Percentiles rank a stretch among this genome's conserved stretches.
Conservation (phyloP, 2,888 invertebrate genomes). For the Pseudanteris insignis region DNA sequence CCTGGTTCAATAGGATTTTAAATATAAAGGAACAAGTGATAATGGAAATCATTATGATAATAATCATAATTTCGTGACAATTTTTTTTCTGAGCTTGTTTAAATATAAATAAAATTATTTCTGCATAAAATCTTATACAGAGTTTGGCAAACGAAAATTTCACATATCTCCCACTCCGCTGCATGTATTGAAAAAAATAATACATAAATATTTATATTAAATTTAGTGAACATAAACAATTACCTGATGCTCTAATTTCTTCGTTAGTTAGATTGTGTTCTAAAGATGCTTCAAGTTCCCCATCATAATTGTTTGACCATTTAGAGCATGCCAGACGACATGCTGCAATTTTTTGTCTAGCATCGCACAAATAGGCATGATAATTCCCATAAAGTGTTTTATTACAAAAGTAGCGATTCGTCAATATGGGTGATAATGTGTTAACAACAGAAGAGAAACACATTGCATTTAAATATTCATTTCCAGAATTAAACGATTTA, state of each 20-base stretch:
- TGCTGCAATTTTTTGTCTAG: conserved; percentile 78
- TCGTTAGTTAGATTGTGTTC: too few relatives aligned
- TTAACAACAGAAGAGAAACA: conserved; percentile 47
- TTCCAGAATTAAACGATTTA: conserved; percentile 29
- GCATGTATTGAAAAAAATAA: neutral
- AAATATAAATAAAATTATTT: too few relatives aligned
- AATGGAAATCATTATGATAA: too few relatives aligned
- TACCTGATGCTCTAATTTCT: too few relatives aligned
- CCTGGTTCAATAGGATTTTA: too few relatives aligned
- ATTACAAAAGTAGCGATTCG: conserved; percentile 8
- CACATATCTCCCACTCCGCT: too few relatives aligned
- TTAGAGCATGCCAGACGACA: conserved; percentile 78
- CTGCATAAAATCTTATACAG: too few relatives aligned
- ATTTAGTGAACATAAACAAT: neutral
- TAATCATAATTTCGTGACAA: too few relatives aligned
- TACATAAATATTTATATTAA: conserved; percentile 46
- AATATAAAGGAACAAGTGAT: too few relatives aligned
- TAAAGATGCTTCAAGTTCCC: too few relatives aligned
- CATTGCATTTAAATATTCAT: conserved; percentile 14
- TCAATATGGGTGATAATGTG: conserved; percentile 8
- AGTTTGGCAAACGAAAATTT: too few relatives aligned
- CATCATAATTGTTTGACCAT: conserved; percentile 86
- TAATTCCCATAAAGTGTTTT: conserved; percentile 82
- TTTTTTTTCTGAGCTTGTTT: too few relatives aligned
- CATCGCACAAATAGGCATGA: conserved; percentile 87